phyloP scores from a whole-genome alignment of 2,888 invertebrate genomes.

The Busseola fusca region DNA sequence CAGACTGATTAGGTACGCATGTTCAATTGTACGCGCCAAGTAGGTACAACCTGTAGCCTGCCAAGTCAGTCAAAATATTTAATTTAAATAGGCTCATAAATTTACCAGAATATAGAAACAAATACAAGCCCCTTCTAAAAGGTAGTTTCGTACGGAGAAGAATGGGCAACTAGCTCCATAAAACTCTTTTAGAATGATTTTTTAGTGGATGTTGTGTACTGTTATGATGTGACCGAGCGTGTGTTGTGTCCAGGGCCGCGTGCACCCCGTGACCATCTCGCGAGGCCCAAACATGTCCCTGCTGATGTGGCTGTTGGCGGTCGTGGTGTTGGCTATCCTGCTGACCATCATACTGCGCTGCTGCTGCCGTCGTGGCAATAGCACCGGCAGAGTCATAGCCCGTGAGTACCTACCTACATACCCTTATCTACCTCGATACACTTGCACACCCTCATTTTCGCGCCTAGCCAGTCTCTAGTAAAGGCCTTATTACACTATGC shows the following conservation, averaged over 20 bases:
- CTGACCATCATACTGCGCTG: slow-evolving; percentile 69
- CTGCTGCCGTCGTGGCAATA: slow-evolving; percentile 68
- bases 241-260: slow-evolving; percentile 40
- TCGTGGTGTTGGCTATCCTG: slow-evolving; percentile 62
- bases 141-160: neutral
- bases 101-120: neutral
- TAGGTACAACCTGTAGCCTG: neutral
- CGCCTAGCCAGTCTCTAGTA: neutral
- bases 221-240: neutral
- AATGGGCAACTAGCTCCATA: neutral
- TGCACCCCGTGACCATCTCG: slow-evolving; percentile 10
- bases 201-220: neutral
- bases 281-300: slow-evolving; percentile 36
- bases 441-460: too few relatives aligned
- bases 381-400: slow-evolving; percentile 74
- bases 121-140: neutral
- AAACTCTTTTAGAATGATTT: neutral
- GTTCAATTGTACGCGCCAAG: neutral
- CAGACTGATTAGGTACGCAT: neutral
- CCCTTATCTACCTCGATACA: too few relatives aligned
- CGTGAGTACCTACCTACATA: slow-evolving; percentile 62
- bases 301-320: slow-evolving; percentile 59
- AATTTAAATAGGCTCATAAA: neutral
- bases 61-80: neutral
- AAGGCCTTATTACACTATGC: too few relatives aligned